Percentiles rank a stretch among this genome's conserved stretches.
phyloP scores from a whole-genome alignment of 1,140 invertebrate species.

The Papilio xuthus region DNA sequence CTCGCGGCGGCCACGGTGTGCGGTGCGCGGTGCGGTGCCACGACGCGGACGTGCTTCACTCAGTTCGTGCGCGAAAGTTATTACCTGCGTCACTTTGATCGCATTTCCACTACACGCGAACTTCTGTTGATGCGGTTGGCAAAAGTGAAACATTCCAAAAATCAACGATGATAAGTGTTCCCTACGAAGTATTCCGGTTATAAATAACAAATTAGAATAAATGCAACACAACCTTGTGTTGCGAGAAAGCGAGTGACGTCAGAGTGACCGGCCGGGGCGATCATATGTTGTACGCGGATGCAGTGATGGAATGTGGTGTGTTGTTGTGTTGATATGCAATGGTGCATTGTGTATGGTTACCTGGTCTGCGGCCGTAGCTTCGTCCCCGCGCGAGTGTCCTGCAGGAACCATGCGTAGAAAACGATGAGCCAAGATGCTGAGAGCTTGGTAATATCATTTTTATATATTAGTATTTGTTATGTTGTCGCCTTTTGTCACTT shows the following conservation, averaged over 20 bases:
- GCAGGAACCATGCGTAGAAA: slow-evolving; percentile 78
- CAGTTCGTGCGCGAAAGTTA: slow-evolving; percentile 80
- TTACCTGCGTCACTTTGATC: slow-evolving; percentile 74
- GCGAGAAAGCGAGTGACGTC: slow-evolving; percentile 79
- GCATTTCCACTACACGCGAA: slow-evolving; percentile 73
- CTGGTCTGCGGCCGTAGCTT: slow-evolving; percentile 64
- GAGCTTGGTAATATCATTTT: slow-evolving; percentile 81
- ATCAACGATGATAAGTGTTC: slow-evolving; percentile 49
- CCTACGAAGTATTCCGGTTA: slow-evolving; percentile 48
- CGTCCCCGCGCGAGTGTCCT: slow-evolving; percentile 66
- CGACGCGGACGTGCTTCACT: slow-evolving; percentile 80
- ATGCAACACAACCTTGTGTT: slow-evolving; percentile 65
- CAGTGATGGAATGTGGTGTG: slow-evolving; percentile 80
- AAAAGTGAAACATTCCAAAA: slow-evolving; percentile 59
- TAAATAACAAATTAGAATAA: slow-evolving; percentile 41
- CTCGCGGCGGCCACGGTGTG: slow-evolving; percentile 65
- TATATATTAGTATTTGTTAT: slow-evolving; percentile 36
- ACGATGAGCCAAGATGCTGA: slow-evolving; percentile 80
- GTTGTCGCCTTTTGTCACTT: slow-evolving; percentile 10
- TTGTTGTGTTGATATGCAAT: slow-evolving; percentile 76
- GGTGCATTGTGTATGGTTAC: slow-evolving; percentile 67
- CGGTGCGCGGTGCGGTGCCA: slow-evolving; percentile 76
- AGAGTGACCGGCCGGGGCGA: slow-evolving; percentile 73
- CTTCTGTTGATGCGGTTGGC: slow-evolving; percentile 54
- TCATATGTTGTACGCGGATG: slow-evolving; percentile 81